Conservation (phyloP, 2,888 invertebrate species). For the Hipparchia sbordonii region DNA sequence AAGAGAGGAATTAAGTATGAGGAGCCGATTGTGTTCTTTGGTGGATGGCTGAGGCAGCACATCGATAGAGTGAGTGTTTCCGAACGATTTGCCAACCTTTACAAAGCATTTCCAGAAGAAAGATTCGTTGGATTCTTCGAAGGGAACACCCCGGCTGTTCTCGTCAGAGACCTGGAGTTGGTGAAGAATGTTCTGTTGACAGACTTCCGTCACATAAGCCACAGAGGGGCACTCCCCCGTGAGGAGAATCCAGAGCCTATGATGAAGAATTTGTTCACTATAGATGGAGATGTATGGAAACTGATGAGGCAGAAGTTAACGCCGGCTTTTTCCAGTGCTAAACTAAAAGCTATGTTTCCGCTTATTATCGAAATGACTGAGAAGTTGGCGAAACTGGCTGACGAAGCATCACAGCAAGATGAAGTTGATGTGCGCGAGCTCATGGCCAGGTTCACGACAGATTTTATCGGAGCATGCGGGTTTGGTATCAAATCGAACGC, state of each 20-base stretch:
- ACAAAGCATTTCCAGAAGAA: slow-evolving; percentile 48
- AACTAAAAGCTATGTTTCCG: slow-evolving; percentile 54
- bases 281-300: slow-evolving; percentile 55
- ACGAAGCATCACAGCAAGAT: slow-evolving; percentile 36
- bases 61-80: slow-evolving; percentile 36
- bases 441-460: slow-evolving; percentile 54
- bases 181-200: slow-evolving; percentile 48
- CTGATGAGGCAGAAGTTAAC: slow-evolving; percentile 52
- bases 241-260: slow-evolving; percentile 46
- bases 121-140: slow-evolving; percentile 51
- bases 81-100: slow-evolving; percentile 41
- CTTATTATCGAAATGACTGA: slow-evolving; percentile 49
- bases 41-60: slow-evolving; percentile 32
- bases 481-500: slow-evolving; percentile 52
- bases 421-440: slow-evolving; percentile 50
- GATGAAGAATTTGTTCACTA: slow-evolving; percentile 49
- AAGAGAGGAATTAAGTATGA: slow-evolving; percentile 35
- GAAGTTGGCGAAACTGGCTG: slow-evolving; percentile 45
- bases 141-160: slow-evolving; percentile 42
- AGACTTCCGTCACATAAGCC: slow-evolving; percentile 49
- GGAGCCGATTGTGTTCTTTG: slow-evolving; percentile 33
- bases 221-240: slow-evolving; percentile 46
- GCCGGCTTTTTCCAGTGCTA: slow-evolving; percentile 51
- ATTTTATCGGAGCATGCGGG: slow-evolving; percentile 53
- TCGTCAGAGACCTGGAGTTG: slow-evolving; percentile 50